phyloP scores from a whole-genome alignment of 2,113 vertebrate species.

The Oenanthe oenanthe region DNA sequence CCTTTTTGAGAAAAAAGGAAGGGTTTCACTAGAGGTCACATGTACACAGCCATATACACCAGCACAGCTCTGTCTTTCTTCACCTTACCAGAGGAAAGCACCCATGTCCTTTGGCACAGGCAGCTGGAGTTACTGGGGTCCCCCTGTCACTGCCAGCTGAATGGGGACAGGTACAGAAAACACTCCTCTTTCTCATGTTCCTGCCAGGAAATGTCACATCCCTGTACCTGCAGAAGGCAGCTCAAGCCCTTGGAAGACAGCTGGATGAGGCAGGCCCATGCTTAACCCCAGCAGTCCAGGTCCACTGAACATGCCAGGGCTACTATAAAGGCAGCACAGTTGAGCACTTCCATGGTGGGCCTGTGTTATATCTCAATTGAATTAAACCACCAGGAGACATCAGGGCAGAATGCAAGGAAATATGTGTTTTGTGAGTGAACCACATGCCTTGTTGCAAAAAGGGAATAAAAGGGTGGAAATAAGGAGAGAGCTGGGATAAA shows the following conservation, averaged over 20 bases:
- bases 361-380: not conserved
- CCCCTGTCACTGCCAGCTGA: not conserved
- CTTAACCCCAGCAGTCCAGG: not conserved
- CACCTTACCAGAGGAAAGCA: not conserved
- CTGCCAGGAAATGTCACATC: not conserved
- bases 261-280: not conserved
- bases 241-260: fast-evolving
- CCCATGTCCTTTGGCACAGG: not conserved
- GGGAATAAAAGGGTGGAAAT: not conserved
- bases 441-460: not conserved
- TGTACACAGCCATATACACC: fast-evolving
- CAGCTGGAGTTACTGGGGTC: not conserved
- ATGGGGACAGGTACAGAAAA: not conserved
- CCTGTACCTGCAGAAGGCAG: not conserved
- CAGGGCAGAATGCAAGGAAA: not conserved
- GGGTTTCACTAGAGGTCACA: not conserved
- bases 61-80: not conserved
- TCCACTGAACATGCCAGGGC: fast-evolving
- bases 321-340: not conserved
- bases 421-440: not conserved
- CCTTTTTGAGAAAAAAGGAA: not conserved
- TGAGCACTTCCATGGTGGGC: not conserved
- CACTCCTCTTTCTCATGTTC: not conserved
- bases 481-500: not conserved
- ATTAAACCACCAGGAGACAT: not conserved